Percentiles rank a stretch among this genome's conserved stretches.
Conservation (phyloP, 2,888 invertebrate genomes). For the Parthenolecanium corni region DNA sequence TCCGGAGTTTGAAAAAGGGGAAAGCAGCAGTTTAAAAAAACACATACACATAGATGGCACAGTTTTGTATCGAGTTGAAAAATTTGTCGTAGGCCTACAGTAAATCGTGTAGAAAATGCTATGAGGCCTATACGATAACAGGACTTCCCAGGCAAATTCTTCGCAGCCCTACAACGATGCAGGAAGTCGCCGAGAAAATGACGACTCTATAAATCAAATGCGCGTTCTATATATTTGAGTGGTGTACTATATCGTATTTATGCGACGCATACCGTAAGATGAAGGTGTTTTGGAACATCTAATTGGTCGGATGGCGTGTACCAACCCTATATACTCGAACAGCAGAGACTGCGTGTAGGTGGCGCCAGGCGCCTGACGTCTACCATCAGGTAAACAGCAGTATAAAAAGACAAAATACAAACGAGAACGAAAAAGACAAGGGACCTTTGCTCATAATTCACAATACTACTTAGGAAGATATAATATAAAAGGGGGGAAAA, state of each 20-base stretch:
- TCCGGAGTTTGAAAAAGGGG: slow-evolving; percentile 1
- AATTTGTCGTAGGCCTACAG: slow-evolving; percentile 20
- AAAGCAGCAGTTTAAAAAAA: no score
- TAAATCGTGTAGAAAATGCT: slow-evolving; percentile 12
- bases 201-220: slow-evolving; percentile 21
- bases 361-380: slow-evolving; percentile 25
- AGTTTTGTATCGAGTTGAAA: not conserved
- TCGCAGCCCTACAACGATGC: slow-evolving; percentile 14
- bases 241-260: slow-evolving; percentile 17
- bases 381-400: slow-evolving; percentile 13
- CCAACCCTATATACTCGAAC: not conserved
- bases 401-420: no score
- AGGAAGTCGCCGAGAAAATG: slow-evolving; percentile 24
- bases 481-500: not conserved
- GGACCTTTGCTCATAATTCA: slow-evolving; percentile 23
- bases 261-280: not conserved
- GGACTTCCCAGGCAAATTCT: not conserved
- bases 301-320: slow-evolving; percentile 6
- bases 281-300: slow-evolving; percentile 22
- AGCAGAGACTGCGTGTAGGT: slow-evolving; percentile 16
- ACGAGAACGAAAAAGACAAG: slow-evolving; percentile 11
- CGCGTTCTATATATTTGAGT: slow-evolving; percentile 3
- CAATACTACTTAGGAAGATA: no score
- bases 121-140: not conserved
- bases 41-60: not conserved